These are phyloP conservation scores for Cheilosia vulpina DNA, from an alignment of 2,888 invertebrate genomes.

Conservation along the genomic window DNA sequence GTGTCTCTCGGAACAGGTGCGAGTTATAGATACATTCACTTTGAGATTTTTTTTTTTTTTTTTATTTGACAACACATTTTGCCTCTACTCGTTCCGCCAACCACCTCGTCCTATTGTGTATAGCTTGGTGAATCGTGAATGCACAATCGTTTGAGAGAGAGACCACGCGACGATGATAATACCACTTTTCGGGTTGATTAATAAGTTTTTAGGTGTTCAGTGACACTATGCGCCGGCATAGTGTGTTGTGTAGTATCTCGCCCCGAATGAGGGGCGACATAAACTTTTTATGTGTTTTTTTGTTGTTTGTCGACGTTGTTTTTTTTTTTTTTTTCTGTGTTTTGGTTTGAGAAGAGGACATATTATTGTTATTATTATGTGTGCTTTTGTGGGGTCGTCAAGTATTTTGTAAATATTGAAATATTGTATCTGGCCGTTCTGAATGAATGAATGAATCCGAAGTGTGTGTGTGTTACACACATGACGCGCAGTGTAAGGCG, in stretches of 20 bases:
- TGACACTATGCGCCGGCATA: conserved; percentile 66
- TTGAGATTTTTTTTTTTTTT: conserved; percentile 13
- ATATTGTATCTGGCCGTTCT: conserved; percentile 58
- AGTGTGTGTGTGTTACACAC: conserved; percentile 39
- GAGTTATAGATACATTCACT: conserved; percentile 69
- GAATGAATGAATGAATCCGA: conserved; percentile 57
- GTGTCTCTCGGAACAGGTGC: conserved; percentile 70
- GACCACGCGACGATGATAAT: conserved; percentile 48
- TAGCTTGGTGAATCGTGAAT: conserved; percentile 15
- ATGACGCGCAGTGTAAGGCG: conserved; percentile 45
- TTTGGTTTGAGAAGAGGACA: conserved; percentile 34
- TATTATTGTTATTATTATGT: conserved; percentile 58
- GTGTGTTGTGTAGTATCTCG: conserved; percentile 28
- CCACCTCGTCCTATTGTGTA: conserved; percentile 2
- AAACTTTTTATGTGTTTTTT: conserved; percentile 56
- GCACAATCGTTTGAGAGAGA: conserved; percentile 37
- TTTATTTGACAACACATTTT: conserved; percentile 36
- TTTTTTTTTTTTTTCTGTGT: conserved; percentile 3
- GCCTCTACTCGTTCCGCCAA: neutral
- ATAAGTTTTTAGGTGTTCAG: conserved; percentile 74
- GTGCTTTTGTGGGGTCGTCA: conserved; percentile 44
- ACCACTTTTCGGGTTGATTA: conserved; percentile 72
- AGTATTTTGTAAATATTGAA: conserved; percentile 69
- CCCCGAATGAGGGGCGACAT: conserved; percentile 55
- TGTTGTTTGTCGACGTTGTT: conserved; percentile 15